Base-by-base conservation (phyloP, 1,140 invertebrate species). In the Drosophila ogumai region DNA sequence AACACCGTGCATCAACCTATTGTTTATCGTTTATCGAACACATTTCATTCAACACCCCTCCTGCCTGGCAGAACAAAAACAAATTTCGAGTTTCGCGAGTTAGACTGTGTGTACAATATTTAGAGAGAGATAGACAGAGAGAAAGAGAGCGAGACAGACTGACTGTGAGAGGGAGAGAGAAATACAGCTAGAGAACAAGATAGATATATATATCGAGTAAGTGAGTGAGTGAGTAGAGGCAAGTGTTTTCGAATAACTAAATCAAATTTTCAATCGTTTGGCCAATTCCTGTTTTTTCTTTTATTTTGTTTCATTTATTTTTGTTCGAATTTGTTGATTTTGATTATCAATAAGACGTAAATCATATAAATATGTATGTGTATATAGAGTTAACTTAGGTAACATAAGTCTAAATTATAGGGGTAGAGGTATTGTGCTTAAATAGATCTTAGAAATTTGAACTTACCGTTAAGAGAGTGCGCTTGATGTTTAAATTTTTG, bases 261-360 rank as follows among this genome's bases (percentile, higher is more conserved):
- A 75, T 68, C n/a, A 67, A 82, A 80, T 85, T 90, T 91, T 91
- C 79, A 90, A 90, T 90, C 46, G 61, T 81, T 86, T 86, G 90
- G 90, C 90, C 90, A 91, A 91, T 91, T 91, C 84, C 90, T 91
- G 90, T 91, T 90, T 90, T 82, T 82, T 66, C 55, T 28, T 73
- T 72, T 34, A 7, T 15, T 79, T 79, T 61, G 43, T 44, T 52
- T 56, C 55, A 49, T 44, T 79, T 67, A 52, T 71, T 75, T 82
- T 87, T 76, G 68, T 88, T 80, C 71, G 52, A 88, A 88, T 90
- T 90, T 85, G 34, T 86, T 75, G 76, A 65, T 52, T 50, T 63
- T 67, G 28, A 64, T 17, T 64, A 57, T 46, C 75, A n/a, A 40
- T 77, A 76, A 67, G 75, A 87, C 49, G 63, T 74, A 82, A 75